A percentile compares a stretch with the other conserved stretches of the same genome.
Evolutionary conservation across 2,888 invertebrate genomes (phyloP).

Genomic region (Brachypalpus laphriformis): DNA sequence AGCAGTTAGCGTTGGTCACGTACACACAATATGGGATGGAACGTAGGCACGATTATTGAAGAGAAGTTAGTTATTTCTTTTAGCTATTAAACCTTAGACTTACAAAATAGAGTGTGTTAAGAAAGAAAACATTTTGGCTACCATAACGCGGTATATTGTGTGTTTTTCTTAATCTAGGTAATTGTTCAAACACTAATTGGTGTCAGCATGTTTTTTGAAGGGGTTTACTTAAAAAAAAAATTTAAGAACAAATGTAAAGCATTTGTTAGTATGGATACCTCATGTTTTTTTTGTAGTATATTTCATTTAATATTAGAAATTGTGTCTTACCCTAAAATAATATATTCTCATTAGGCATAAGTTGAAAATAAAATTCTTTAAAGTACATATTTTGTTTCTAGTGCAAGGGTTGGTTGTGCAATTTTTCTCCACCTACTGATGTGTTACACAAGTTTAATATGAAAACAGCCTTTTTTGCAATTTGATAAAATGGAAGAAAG

Average conservation of each 20-base stretch:
- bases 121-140: not conserved
- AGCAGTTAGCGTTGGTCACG: constrained; percentile 60
- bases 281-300: too few species aligned
- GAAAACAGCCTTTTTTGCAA: not conserved
- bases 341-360: not conserved
- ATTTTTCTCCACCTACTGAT: constrained; percentile 1
- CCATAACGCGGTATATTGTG: not conserved
- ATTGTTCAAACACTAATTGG: too few species aligned
- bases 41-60: not conserved
- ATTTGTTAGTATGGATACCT: too few species aligned
- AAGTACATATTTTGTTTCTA: not conserved
- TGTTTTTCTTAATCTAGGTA: too few species aligned
- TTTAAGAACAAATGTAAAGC: too few species aligned
- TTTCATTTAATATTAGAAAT: too few species aligned
- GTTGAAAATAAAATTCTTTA: not conserved
- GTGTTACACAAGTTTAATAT: constrained; percentile 23
- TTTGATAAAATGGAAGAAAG: not conserved
- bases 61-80: not conserved
- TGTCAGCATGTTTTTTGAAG: not conserved
- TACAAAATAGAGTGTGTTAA: not conserved
- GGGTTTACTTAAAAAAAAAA: too few species aligned
- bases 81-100: not conserved
- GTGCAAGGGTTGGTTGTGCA: constrained; percentile 53
- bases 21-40: constrained; percentile 51
- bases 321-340: not conserved